Evolutionary conservation across 2,113 vertebrate genomes (phyloP), one percentile per base, ranked within the genome.

Genomic region (Proteles cristata): DNA sequence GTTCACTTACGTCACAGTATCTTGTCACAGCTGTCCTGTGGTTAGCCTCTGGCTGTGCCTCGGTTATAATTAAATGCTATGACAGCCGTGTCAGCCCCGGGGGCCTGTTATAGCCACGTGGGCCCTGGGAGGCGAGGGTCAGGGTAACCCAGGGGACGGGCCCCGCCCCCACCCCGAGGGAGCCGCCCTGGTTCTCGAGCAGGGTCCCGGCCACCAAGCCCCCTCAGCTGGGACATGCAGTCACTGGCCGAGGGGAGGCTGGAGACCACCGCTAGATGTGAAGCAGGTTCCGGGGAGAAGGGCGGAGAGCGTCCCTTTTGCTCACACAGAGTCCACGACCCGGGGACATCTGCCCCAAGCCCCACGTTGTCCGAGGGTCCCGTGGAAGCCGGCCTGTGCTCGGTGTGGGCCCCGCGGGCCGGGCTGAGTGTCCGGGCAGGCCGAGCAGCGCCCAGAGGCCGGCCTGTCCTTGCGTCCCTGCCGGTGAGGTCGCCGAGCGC

Each of bases 1-100:
- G 1, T 0, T 48, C 3, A 14, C 39, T 28, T 76, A 1, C 11
- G 45, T 14, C 25, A 28, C 39, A 45, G 73, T 19, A 7, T 10
- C 2, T 6, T 31, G 43, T 16, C 2, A 7, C 43, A 1, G 4
- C 25, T 17, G 43, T 2, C 45, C 43, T 48, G 43, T 31, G 3
- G 3, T 4, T 48, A 4, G 4, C 17, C 74, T 66, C 28, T 4
- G 39, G 39, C 74, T 31, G 43, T 15, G 43, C 43, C 74, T 15
- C 14, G 5, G 4, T 28, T 31, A 17, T 7, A 7, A 9, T 10
- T 4, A 31, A 2, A 17, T 0, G 14, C 31, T 14, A 11, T 45
- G 26, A 31, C 55, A 17, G 55, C 55, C 5, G 16, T 0, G 5
- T 55, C 53, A 17, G 53, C 53, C 69, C 33, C 0, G n/a, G 33